A percentile compares a stretch with the other conserved stretches of the same genome.
These are phyloP conservation scores for Meiosimyza platycephala DNA, from an alignment of 2,888 invertebrate species.

Conservation along the genomic window DNA sequence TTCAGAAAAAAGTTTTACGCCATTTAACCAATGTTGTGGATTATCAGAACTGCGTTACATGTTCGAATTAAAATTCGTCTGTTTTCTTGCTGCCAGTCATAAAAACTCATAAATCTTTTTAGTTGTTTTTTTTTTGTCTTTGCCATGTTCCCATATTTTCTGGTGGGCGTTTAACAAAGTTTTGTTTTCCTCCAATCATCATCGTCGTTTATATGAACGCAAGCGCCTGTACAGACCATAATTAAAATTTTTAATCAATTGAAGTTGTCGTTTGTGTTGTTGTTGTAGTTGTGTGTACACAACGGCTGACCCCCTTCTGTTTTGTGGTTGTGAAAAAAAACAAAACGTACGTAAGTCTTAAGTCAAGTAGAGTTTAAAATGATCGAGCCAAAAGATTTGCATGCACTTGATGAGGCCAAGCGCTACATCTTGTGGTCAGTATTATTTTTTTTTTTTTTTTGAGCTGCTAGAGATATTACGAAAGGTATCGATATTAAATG, in stretches of 20 bases:
- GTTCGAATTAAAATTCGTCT: neutral
- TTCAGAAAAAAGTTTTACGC: neutral
- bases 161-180: constrained; percentile 29
- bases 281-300: constrained; percentile 11
- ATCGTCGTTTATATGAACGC: constrained; percentile 22
- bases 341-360: no score
- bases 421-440: constrained; percentile 23
- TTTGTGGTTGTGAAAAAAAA: constrained; percentile 34
- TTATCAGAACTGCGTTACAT: neutral
- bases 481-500: no score
- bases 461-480: no score
- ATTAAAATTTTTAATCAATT: constrained; percentile 55
- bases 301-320: constrained; percentile 49
- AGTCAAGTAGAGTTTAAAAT: neutral
- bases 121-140: no score
- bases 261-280: constrained; percentile 45
- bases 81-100: neutral
- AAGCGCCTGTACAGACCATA: constrained; percentile 42
- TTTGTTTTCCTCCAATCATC: constrained; percentile 10
- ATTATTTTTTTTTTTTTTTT: neutral
- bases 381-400: constrained; percentile 44
- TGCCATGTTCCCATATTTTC: neutral
- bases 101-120: constrained; percentile 11
- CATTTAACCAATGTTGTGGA: neutral
- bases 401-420: constrained; percentile 52